Base-by-base conservation (phyloP, 2,888 invertebrate species). In the Spisula subtruncata region DNA sequence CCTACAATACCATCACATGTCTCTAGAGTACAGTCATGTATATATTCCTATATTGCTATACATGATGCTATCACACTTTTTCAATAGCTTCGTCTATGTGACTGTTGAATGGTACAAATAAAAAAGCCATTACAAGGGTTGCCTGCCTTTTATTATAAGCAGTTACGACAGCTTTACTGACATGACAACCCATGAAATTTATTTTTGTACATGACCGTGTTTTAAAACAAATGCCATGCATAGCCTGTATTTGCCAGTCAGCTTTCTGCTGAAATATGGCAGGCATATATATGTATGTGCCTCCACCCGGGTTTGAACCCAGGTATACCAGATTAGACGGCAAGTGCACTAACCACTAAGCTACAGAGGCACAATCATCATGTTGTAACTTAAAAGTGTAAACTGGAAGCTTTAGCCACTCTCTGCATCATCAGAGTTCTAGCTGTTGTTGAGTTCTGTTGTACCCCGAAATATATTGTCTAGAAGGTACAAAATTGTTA, bases 401-500 rank as follows among this genome's bases (percentile, higher is more conserved):
- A n/a, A 25, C 20, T 1, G 12, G 25, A 25, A 25, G 60, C 8
- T 66, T 66, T 66, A 25, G 25, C 25, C 25, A 66, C 60, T 60
- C n/a, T 14, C 56, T 20, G 60, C 60, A 66, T 66, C 25, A 25
- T 4, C n/a, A 25, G 25, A 25, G 10, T 25, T 25, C 0, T 66
- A 66, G 20, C 60, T 66, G 60, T 25, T 25, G 60, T 66, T 1
- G 8, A 5, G 18, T 18, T 56, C 0, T 56, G 6, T 1, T n/a
- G 60, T 66, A 0, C 25, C n/a, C 60, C 25, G 25, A 66, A 66
- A 66, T 66, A n/a, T n/a, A n/a, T n/a, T n/a, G 25, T 66, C 25
- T n/a, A 25, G 60, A 66, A 51, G 60, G 60, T 66, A 66, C 20
- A 60, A 6, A n/a, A n/a, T 66, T 66, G n/a, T 66, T 75, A 35